These are phyloP conservation scores for Isaurus tuberculatus DNA, from an alignment of 92 coral and sea anemone species.

Conservation along the genomic window DNA sequence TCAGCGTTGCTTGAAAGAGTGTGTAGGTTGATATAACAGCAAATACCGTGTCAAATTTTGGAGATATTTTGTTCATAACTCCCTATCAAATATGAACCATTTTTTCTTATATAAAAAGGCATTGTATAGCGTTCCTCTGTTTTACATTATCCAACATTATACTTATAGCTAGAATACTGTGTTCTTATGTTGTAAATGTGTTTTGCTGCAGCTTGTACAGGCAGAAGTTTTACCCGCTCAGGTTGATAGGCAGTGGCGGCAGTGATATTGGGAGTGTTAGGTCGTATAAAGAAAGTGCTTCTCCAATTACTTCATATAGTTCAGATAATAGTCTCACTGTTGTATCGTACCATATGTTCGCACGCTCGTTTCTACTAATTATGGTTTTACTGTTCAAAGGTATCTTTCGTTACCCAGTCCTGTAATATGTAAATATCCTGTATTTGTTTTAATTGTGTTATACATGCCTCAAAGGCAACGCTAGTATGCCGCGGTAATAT, in stretches of 20 bases:
- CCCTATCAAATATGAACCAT: too few relatives aligned
- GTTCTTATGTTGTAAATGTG: not conserved
- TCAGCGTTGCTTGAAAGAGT: too few relatives aligned
- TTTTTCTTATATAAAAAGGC: too few relatives aligned
- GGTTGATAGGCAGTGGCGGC: constrained; percentile 34
- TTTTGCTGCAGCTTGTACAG: constrained; percentile 41
- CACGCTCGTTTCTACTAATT: constrained; percentile 14
- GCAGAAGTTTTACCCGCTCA: constrained; percentile 9
- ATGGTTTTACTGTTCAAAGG: constrained; percentile 9
- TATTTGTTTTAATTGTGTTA: not conserved
- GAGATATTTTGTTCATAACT: too few relatives aligned
- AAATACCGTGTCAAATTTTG: too few relatives aligned
- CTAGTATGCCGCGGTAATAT: not conserved
- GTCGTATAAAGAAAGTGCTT: constrained; percentile 4
- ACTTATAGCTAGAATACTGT: not conserved
- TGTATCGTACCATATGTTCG: not conserved
- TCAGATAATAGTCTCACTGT: not conserved
- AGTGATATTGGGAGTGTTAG: not conserved
- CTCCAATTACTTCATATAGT: not conserved
- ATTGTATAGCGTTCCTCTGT: not conserved
- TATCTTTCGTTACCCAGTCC: not conserved
- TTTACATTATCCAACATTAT: not conserved
- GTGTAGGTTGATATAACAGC: too few relatives aligned
- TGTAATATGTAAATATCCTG: not conserved
- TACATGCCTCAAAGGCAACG: too few relatives aligned